Percentiles rank a stretch among this genome's conserved stretches.
Evolutionary conservation across 2,113 vertebrate genomes (phyloP).

Genomic region (Notarius quadriscutis): DNA sequence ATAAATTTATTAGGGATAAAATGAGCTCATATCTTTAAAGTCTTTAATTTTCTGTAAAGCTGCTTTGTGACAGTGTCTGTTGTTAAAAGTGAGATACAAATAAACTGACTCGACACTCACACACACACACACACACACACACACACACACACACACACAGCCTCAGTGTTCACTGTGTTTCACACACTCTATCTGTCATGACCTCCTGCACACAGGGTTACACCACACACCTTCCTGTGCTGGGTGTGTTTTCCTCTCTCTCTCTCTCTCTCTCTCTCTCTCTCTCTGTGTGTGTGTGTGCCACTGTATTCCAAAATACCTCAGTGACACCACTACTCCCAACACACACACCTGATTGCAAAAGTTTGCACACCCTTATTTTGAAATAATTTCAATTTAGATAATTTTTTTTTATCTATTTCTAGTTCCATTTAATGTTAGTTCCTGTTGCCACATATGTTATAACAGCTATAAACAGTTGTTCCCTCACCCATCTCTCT

Average conservation of each 20-base stretch:
- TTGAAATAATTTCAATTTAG: not conserved
- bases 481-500: not conserved
- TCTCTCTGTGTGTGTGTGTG: slow-evolving; percentile 33
- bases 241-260: slow-evolving; percentile 57
- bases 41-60: no score
- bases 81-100: no score
- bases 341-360: slow-evolving; percentile 53
- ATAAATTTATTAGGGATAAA: no score
- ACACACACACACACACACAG: not conserved
- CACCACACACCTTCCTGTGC: slow-evolving; percentile 54
- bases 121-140: slow-evolving; percentile 9
- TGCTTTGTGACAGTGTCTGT: no score
- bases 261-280: no score
- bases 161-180: not conserved
- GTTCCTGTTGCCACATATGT: no score
- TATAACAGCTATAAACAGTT: no score
- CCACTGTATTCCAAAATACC: not conserved
- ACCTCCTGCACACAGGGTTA: slow-evolving; percentile 35
- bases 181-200: not conserved
- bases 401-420: not conserved
- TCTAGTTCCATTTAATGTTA: no score
- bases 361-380: not conserved
- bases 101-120: no score
- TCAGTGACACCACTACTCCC: slow-evolving; percentile 20
- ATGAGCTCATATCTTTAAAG: no score